A percentile compares a stretch with the other conserved stretches of the same genome.
These are phyloP conservation scores for Caenorhabditis panamensis DNA, from an alignment of 2,888 invertebrate genomes.

Conservation along the genomic window DNA sequence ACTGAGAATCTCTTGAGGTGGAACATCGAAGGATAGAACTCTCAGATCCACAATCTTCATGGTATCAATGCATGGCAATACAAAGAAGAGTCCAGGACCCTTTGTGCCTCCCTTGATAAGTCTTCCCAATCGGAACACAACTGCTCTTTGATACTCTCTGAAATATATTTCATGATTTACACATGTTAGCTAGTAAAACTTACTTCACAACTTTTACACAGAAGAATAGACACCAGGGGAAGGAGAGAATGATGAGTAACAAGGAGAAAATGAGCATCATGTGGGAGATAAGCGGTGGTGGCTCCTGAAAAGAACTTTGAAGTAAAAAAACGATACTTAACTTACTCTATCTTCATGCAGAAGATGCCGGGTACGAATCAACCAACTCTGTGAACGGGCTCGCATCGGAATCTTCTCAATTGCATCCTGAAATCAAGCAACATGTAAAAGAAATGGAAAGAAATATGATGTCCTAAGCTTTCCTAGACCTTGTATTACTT, in stretches of 20 bases:
- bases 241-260: conserved; percentile 75
- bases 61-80: conserved; percentile 91
- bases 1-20: conserved; percentile 88
- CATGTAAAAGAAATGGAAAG: too few relatives aligned
- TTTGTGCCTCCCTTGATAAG: conserved; percentile 87
- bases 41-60: conserved; percentile 84
- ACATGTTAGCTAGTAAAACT: conserved; percentile 34
- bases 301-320: conserved; percentile 61
- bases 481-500: too few relatives aligned
- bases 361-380: conserved; percentile 80
- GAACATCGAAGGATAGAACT: conserved; percentile 94
- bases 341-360: conserved; percentile 78
- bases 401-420: conserved; percentile 81
- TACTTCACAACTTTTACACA: conserved; percentile 79
- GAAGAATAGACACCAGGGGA: conserved; percentile 80
- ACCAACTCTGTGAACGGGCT: conserved; percentile 80
- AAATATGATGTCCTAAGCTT: too few relatives aligned
- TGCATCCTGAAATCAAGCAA: conserved; percentile 74
- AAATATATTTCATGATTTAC: conserved; percentile 29
- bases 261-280: conserved; percentile 76
- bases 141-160: conserved; percentile 86
- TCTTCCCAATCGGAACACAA: conserved; percentile 91
- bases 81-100: conserved; percentile 92
- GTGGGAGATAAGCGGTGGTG: conserved; percentile 75
- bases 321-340: not conserved